A percentile compares a stretch with the other conserved stretches of the same genome.
Conservation (phyloP, 64 coral and sea anemone genomes). For the Anthopleura sola region DNA sequence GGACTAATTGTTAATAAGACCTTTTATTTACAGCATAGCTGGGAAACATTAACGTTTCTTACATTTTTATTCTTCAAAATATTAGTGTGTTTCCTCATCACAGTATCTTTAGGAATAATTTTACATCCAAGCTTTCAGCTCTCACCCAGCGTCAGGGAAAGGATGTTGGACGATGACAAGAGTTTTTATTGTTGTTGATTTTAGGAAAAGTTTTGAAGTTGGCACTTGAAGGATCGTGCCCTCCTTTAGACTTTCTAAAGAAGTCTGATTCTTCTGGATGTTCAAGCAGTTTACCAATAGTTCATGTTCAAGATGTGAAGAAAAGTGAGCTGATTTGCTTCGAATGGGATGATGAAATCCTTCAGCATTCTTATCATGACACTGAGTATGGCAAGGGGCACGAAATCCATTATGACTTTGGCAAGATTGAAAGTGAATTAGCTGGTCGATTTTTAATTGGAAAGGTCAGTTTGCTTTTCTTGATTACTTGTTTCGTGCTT, state of each 20-base stretch:
- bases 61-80: no score
- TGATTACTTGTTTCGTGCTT: no score
- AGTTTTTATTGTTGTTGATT: neutral
- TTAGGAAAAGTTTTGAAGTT: neutral
- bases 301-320: slow-evolving; percentile 61
- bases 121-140: no score
- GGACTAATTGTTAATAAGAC: no score
- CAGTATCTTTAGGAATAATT: no score
- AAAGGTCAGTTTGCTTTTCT: slow-evolving; percentile 36
- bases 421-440: slow-evolving; percentile 67
- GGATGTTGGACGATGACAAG: no score
- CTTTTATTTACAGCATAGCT: no score
- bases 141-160: no score
- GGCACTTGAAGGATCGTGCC: neutral
- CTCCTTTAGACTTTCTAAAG: neutral
- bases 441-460: slow-evolving; percentile 50
- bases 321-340: slow-evolving; percentile 68
- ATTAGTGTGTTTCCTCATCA: no score
- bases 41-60: no score
- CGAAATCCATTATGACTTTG: slow-evolving; percentile 69
- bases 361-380: slow-evolving; percentile 57
- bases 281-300: slow-evolving; percentile 23
- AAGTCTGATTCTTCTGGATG: neutral
- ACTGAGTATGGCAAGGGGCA: slow-evolving; percentile 75
- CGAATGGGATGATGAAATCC: slow-evolving; percentile 67